Evolutionary conservation across 2,113 vertebrate genomes (phyloP).

Genomic region (Austrofundulus limnaeus): DNA sequence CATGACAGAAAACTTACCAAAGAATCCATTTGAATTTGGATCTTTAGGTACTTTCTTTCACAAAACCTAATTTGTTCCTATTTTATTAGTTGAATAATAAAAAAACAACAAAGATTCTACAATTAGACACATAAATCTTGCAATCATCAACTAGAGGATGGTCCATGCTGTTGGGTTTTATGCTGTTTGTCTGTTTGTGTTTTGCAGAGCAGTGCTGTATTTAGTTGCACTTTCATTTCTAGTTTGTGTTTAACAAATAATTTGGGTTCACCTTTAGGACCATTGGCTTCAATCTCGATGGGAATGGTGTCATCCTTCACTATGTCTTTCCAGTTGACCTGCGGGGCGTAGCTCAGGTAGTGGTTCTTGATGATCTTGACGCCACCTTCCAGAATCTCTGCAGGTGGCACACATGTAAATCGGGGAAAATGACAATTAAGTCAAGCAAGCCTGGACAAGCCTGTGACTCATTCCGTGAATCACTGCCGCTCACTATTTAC

Average conservation of each 20-base stretch:
- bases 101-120: no score
- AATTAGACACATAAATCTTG: no score
- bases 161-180: no score
- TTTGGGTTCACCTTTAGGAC: conserved; percentile 67
- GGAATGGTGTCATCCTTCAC: conserved; percentile 76
- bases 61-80: no score
- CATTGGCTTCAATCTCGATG: conserved; percentile 79
- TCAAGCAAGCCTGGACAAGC: conserved; percentile 44
- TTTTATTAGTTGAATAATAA: no score
- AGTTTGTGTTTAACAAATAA: neutral
- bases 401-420: conserved; percentile 50
- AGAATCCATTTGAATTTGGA: no score
- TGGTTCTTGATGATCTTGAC: conserved; percentile 87
- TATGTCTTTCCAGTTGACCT: conserved; percentile 89
- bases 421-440: conserved; percentile 22
- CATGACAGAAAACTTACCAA: no score
- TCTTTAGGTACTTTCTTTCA: no score
- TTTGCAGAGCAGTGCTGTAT: no score
- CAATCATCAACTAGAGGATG: no score
- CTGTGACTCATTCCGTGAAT: conserved; percentile 44
- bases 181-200: no score
- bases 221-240: no score
- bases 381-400: conserved; percentile 91
- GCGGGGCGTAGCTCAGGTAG: conserved; percentile 84
- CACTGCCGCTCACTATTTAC: conserved; percentile 36